Percentiles rank a stretch among this genome's conserved stretches.
These are phyloP conservation scores for Lutjanus erythropterus DNA, from an alignment of 2,113 vertebrate genomes.

Conservation along the genomic window DNA sequence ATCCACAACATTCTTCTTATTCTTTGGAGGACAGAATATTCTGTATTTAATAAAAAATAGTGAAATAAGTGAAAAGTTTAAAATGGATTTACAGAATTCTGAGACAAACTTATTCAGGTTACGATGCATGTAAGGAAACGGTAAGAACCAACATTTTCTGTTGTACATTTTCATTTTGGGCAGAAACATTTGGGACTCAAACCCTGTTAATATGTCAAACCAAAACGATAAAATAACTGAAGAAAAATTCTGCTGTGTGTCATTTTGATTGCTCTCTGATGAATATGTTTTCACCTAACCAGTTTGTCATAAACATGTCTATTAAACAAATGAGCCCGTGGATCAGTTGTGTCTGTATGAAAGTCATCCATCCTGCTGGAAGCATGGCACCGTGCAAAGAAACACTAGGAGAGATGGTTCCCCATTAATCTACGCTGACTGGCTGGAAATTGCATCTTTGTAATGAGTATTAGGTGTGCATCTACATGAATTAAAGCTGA, in stretches of 20 bases:
- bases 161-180: constrained; percentile 8
- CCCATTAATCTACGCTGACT: constrained; percentile 88
- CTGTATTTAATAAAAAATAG: background rate
- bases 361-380: constrained; percentile 84
- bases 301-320: constrained; percentile 78
- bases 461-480: constrained; percentile 91
- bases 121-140: background rate
- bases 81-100: background rate
- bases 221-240: constrained; percentile 58
- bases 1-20: background rate
- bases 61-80: background rate
- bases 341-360: constrained; percentile 72
- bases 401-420: constrained; percentile 79
- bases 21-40: too few relatives aligned
- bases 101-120: background rate
- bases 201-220: constrained; percentile 26
- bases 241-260: constrained; percentile 48
- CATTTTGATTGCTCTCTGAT: constrained; percentile 62
- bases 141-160: background rate
- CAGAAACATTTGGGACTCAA: constrained; percentile 10
- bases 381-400: constrained; percentile 76
- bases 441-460: constrained; percentile 89
- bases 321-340: constrained; percentile 72
- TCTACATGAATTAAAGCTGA: constrained; percentile 91
- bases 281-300: constrained; percentile 57